phyloP scores from a whole-genome alignment of 1,140 invertebrate genomes.

The Drosophila melanica region DNA sequence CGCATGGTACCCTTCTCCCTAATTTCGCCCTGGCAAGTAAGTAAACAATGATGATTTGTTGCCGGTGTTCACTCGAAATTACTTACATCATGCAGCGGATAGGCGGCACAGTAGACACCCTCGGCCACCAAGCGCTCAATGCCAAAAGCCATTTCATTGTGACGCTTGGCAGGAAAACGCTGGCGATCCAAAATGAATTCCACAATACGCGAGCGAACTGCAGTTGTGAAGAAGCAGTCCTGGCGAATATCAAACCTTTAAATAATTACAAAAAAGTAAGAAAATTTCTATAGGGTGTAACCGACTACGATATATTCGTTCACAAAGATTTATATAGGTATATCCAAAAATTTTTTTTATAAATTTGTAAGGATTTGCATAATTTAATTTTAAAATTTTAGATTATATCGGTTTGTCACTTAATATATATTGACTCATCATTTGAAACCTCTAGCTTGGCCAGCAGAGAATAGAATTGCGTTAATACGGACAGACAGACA shows the following conservation, averaged over 20 bases:
- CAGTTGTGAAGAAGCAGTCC: conserved; percentile 93
- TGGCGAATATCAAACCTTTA: conserved; percentile 92
- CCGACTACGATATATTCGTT: too few species aligned
- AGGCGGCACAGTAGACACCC: conserved; percentile 92
- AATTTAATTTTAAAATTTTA: too few species aligned
- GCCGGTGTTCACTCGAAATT: not conserved
- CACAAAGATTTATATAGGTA: too few species aligned
- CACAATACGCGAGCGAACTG: conserved; percentile 93
- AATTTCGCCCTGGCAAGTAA: conserved; percentile 88
- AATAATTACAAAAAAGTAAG: not conserved
- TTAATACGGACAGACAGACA: too few species aligned
- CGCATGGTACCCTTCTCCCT: conserved; percentile 88
- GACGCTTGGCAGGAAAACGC: conserved; percentile 88
- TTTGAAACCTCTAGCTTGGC: too few species aligned
- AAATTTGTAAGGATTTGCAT: too few species aligned
- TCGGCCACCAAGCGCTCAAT: conserved; percentile 92
- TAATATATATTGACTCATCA: too few species aligned
- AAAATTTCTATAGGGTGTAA: too few species aligned
- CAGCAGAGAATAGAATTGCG: too few species aligned
- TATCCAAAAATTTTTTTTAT: too few species aligned
- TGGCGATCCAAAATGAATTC: conserved; percentile 96
- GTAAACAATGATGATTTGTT: not conserved
- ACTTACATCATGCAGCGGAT: conserved; percentile 95
- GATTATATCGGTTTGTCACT: too few species aligned
- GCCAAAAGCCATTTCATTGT: conserved; percentile 91